Conservation (phyloP, 2,797 vertebrate species). For the Gymnodraco acuticeps region DNA sequence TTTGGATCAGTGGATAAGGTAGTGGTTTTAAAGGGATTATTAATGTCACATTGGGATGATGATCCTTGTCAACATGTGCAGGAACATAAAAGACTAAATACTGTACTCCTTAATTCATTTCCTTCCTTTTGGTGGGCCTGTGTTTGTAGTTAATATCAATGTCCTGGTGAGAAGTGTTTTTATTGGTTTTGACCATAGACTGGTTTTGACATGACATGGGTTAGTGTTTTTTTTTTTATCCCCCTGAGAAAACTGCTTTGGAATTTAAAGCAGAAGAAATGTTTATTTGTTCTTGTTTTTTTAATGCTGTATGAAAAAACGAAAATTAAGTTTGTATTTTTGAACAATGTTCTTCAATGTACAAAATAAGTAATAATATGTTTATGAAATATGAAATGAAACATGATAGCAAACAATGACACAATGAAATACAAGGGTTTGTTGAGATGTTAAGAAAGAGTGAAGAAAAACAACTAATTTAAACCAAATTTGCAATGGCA, state of each 20-base stretch:
- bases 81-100: conserved; percentile 7
- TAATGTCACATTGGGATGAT: conserved; percentile 40
- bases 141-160: conserved; percentile 6
- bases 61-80: conserved; percentile 19
- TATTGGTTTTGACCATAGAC: background rate
- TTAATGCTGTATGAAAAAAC: too few species aligned
- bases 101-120: conserved; percentile 2
- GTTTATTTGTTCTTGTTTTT: too few species aligned
- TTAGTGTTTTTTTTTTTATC: too few species aligned
- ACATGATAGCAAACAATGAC: background rate
- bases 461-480: background rate
- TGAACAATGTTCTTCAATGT: too few species aligned
- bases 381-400: background rate
- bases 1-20: conserved; percentile 41
- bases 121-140: conserved; percentile 4
- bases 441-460: background rate
- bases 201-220: background rate
- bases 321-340: too few species aligned
- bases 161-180: background rate
- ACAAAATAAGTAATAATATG: too few species aligned
- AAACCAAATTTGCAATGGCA: background rate
- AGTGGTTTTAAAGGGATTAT: conserved; percentile 20
- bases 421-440: background rate
- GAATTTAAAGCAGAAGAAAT: too few species aligned
- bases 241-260: too few species aligned